A percentile compares a stretch with the other conserved stretches of the same genome.
Evolutionary conservation across 1,140 invertebrate genomes (phyloP).

Genomic region (Drosophila lowei): DNA sequence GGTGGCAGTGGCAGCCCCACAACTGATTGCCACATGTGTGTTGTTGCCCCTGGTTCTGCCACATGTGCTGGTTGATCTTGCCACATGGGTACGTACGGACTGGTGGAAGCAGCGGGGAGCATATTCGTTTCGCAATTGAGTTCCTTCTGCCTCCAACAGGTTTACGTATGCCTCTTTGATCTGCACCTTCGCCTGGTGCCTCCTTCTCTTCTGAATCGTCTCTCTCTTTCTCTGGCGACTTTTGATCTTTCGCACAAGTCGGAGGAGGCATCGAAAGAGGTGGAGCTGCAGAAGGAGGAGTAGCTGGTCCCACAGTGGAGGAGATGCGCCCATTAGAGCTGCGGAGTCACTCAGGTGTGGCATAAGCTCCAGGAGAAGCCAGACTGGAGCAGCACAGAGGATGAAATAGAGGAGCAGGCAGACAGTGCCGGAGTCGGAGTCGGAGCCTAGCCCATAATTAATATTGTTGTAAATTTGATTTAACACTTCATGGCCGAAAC

Average conservation of each 20-base stretch:
- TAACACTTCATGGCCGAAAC: conserved; percentile 38
- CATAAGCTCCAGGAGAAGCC: conserved; percentile 31
- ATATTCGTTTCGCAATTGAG: conserved; percentile 47
- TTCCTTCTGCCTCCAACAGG: conserved; percentile 46
- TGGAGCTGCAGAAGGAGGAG: not conserved
- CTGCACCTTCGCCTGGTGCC: conserved; percentile 13
- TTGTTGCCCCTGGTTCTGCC: conserved; percentile 4
- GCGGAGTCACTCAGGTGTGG: conserved; percentile 69
- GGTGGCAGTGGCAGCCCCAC: conserved; percentile 4
- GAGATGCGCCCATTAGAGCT: conserved; percentile 72
- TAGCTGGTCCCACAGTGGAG: not conserved
- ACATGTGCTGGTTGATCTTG: conserved; percentile 33
- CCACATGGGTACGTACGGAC: conserved; percentile 21
- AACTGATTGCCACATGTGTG: conserved; percentile 39
- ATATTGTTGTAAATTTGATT: conserved; percentile 53
- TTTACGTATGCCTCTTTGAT: conserved; percentile 42
- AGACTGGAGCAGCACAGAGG: conserved; percentile 7
- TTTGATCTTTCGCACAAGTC: conserved; percentile 58
- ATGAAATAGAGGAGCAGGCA: not conserved
- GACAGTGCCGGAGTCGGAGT: not conserved
- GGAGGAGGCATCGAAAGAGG: conserved; percentile 1
- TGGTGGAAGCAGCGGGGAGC: conserved; percentile 14
- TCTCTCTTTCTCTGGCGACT: conserved; percentile 36
- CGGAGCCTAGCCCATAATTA: conserved; percentile 48
- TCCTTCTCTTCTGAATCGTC: not conserved